Conservation (phyloP, 2,888 invertebrate genomes). For the Drosophila mimica region DNA sequence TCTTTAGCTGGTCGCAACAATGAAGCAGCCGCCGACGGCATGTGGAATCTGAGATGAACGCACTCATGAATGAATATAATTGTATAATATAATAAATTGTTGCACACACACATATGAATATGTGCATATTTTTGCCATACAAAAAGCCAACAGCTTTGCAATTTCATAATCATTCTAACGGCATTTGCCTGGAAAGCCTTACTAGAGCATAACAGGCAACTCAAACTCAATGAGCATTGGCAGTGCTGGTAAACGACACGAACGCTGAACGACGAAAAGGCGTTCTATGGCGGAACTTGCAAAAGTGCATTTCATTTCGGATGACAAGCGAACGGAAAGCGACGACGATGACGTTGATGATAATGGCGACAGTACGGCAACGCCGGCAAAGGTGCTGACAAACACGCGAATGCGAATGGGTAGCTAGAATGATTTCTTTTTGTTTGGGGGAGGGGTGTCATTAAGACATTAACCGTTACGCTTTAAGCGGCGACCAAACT, state of each 20-base stretch:
- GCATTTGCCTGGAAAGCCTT: conserved; percentile 48
- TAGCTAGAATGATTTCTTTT: not conserved
- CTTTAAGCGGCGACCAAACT: conserved; percentile 63
- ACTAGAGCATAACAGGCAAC: conserved; percentile 69
- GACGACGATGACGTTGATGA: conserved; percentile 7
- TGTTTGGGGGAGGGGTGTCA: conserved; percentile 33
- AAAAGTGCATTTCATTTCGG: conserved; percentile 59
- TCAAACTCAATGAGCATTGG: not conserved
- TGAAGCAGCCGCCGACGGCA: conserved; percentile 7
- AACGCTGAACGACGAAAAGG: conserved; percentile 6
- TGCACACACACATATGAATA: conserved; percentile 24
- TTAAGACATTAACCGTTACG: conserved; percentile 73
- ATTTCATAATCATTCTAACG: conserved; percentile 76
- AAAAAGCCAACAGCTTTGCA: conserved; percentile 45
- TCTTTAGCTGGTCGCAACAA: conserved; percentile 27
- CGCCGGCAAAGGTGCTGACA: conserved; percentile 13
- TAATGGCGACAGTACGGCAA: conserved; percentile 20
- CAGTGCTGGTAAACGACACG: conserved; percentile 24
- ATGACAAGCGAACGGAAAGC: conserved; percentile 38
- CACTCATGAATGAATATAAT: conserved; percentile 61
- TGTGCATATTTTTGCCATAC: conserved; percentile 45
- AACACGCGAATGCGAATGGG: conserved; percentile 30
- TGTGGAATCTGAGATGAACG: conserved; percentile 11
- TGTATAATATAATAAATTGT: conserved; percentile 53
- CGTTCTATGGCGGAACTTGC: conserved; percentile 10